phyloP scores from a whole-genome alignment of 2,113 vertebrate genomes.

The Apodemus speciosus region DNA sequence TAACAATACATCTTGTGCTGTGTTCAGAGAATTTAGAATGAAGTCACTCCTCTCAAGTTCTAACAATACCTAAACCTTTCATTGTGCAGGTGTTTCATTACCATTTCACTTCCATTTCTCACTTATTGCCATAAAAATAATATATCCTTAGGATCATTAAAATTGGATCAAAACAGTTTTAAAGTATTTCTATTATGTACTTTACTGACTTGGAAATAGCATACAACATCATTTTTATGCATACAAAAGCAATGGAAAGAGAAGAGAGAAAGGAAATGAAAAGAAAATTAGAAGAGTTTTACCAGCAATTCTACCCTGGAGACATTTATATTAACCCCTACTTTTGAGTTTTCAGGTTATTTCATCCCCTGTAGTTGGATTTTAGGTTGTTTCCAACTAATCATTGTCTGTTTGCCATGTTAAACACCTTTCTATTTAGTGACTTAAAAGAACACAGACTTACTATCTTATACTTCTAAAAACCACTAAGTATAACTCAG shows the following conservation, averaged over 20 bases:
- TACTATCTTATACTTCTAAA: not conserved
- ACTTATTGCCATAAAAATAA: not conserved
- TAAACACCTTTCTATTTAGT: not conserved
- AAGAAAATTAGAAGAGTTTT: not conserved
- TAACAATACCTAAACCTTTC: not conserved
- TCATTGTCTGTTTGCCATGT: not conserved
- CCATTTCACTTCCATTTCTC: constrained; percentile 28
- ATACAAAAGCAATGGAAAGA: not conserved
- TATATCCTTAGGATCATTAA: not conserved
- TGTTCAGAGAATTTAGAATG: constrained; percentile 43
- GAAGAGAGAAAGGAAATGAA: not conserved
- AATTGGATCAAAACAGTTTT: not conserved
- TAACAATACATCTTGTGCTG: constrained; percentile 7
- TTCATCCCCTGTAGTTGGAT: constrained; percentile 5
- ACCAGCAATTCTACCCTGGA: not conserved
- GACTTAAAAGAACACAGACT: too few species aligned
- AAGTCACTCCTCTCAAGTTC: not conserved
- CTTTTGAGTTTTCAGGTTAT: not conserved
- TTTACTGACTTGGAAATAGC: not conserved
- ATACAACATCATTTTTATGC: not conserved
- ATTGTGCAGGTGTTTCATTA: not conserved
- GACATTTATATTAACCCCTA: not conserved
- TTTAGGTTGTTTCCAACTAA: constrained; percentile 14
- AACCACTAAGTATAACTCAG: not conserved
- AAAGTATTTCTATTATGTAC: not conserved